Conservation (phyloP, 1,140 invertebrate species). For the Yoshiicerus persimilis region DNA sequence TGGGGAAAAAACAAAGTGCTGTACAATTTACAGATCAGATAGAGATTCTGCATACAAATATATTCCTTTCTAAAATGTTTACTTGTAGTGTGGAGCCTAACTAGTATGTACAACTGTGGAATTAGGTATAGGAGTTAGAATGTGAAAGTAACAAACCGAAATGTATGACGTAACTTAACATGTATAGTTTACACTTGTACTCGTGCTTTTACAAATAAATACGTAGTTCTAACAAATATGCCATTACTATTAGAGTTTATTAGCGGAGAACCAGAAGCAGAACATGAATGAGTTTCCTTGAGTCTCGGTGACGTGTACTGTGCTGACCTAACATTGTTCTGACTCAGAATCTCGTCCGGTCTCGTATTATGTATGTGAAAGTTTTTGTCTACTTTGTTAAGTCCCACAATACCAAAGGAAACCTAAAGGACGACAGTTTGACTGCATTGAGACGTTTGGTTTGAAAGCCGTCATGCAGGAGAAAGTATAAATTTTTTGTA, state of each 20-base stretch:
- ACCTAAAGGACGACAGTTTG: background rate
- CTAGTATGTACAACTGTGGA: too few relatives aligned
- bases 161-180: too few relatives aligned
- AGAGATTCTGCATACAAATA: too few relatives aligned
- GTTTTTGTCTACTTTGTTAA: background rate
- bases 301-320: background rate
- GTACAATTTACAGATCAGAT: background rate
- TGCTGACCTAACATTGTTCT: background rate
- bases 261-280: too few relatives aligned
- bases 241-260: background rate
- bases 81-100: too few relatives aligned
- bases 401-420: background rate
- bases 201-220: too few relatives aligned
- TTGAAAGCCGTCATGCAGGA: background rate
- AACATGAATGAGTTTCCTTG: background rate
- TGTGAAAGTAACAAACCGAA: too few relatives aligned
- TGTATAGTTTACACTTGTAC: too few relatives aligned
- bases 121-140: too few relatives aligned
- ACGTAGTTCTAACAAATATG: too few relatives aligned
- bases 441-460: background rate
- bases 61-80: too few relatives aligned
- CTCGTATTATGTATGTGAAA: background rate
- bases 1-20: background rate
- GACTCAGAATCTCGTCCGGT: background rate
- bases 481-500: background rate